phyloP scores from a whole-genome alignment of 2,797 vertebrate genomes.

The Galago senegalensis region DNA sequence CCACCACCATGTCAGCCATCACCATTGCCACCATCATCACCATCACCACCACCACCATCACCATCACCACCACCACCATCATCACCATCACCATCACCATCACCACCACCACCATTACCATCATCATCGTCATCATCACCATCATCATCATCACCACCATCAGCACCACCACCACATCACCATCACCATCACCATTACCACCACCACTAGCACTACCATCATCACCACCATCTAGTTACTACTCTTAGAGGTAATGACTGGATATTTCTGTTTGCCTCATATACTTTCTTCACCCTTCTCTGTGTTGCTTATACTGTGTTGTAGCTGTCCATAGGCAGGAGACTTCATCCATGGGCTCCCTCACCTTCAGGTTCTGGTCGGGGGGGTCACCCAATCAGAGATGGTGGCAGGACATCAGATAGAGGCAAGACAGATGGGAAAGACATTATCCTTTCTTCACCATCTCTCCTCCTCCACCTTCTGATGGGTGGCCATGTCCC shows the following conservation, averaged over 20 bases:
- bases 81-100: rapidly evolving
- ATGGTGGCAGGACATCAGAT: background rate
- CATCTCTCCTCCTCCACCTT: no score
- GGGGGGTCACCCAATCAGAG: rapidly evolving
- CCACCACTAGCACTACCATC: rapidly evolving
- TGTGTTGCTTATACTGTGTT: no score
- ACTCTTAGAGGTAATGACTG: rapidly evolving
- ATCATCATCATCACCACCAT: background rate
- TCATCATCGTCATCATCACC: background rate
- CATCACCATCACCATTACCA: rapidly evolving
- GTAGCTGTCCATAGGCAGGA: background rate
- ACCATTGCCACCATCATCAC: rapidly evolving
- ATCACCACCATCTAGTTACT: background rate
- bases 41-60: rapidly evolving
- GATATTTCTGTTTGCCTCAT: background rate
- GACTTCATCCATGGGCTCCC: background rate
- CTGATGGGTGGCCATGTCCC: background rate
- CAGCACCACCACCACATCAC: background rate
- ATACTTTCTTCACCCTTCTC: background rate
- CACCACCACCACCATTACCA: rapidly evolving
- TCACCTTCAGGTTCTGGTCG: background rate
- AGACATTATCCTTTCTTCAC: background rate
- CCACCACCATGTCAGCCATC: no score
- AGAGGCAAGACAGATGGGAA: background rate
- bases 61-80: rapidly evolving